Evolutionary conservation across 2,888 invertebrate species (phyloP).

Genomic region (Hydraecia micacea): DNA sequence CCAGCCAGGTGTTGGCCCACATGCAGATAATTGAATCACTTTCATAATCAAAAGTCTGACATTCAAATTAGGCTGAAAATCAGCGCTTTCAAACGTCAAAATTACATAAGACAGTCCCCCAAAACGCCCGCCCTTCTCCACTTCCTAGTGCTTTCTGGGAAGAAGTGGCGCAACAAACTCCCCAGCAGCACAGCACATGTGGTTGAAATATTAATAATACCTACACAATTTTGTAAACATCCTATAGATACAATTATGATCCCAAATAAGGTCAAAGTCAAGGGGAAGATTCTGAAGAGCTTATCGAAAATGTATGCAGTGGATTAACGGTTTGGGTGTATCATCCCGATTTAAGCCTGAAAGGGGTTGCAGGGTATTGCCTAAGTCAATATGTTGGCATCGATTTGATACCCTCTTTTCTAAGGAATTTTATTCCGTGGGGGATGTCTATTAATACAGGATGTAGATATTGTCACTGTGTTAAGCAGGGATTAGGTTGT

Average conservation of each 20-base stretch:
- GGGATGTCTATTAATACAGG: background rate
- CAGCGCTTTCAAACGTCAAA: too few species aligned
- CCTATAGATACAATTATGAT: constrained; percentile 30
- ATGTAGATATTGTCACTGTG: background rate
- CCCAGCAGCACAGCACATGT: too few species aligned
- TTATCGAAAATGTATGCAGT: constrained; percentile 56
- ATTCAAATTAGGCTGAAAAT: too few species aligned
- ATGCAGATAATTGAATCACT: too few species aligned
- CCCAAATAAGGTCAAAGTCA: constrained; percentile 41
- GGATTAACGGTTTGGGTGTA: constrained; percentile 35
- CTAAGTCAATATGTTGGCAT: constrained; percentile 30
- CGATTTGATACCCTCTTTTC: constrained; percentile 8
- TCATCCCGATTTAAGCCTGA: constrained; percentile 31
- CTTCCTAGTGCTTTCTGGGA: too few species aligned
- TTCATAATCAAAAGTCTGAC: too few species aligned
- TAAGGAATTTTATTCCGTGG: background rate
- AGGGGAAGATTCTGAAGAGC: constrained; percentile 30
- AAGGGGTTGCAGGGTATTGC: constrained; percentile 17
- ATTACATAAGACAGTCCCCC: too few species aligned
- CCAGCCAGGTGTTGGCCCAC: too few species aligned
- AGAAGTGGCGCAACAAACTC: too few species aligned
- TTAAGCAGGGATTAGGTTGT: background rate
- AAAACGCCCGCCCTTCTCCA: too few species aligned
- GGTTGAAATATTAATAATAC: background rate
- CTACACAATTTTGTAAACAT: background rate